Evolutionary conservation across 1,140 invertebrate species (phyloP), one percentile per base, ranked within the genome.

Genomic region (Zaprionus ghesquierei): DNA sequence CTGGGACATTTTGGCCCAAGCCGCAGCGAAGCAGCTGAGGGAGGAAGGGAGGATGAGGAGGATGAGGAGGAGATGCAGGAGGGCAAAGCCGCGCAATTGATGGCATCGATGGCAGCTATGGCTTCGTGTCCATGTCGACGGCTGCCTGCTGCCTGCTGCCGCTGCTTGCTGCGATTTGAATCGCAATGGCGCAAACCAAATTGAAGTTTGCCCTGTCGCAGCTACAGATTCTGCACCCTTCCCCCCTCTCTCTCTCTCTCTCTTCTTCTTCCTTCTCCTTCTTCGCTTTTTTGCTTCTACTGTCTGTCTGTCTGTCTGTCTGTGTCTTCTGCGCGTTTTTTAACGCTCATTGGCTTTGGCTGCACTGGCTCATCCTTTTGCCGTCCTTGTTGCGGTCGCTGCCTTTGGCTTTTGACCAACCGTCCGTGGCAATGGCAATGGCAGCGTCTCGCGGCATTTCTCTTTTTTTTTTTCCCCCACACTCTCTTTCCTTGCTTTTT

Each of bases 111-210:
- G 59, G 72, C 77, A 69, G 44, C 35, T 23, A 25, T 27, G 13
- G 12, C 50, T 44, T 15, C 62, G 27, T 72, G 60, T 64, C 64
- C 38, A 62, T 41, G 65, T 69, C 71, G 33, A 62, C 58, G 35
- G 69, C 82, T 75, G 70, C 78, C 27, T 29, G 27, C 27, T 29
- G 27, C n/a, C n/a, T 60, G 35, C 20, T 35, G 22, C 31, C 31
- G 10, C 31, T 33, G 31, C 31, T 33, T 33, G 69, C 82, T 66
- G 79, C 84, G 84, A 89, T 89, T 89, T 89, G 84, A 89, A 89
- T 89, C 84, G 79, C 84, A 89, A 84, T 79, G 69, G 75, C 72
- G 78, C 54, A 77, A 84, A 77, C 84, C 79, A 82, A 89, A 89
- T 89, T 84, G 84, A 89, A 89, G 84, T 89, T 84, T 75, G 75